phyloP scores from a whole-genome alignment of 1,140 invertebrate genomes.

The Pseudomyrmex cubaensis region DNA sequence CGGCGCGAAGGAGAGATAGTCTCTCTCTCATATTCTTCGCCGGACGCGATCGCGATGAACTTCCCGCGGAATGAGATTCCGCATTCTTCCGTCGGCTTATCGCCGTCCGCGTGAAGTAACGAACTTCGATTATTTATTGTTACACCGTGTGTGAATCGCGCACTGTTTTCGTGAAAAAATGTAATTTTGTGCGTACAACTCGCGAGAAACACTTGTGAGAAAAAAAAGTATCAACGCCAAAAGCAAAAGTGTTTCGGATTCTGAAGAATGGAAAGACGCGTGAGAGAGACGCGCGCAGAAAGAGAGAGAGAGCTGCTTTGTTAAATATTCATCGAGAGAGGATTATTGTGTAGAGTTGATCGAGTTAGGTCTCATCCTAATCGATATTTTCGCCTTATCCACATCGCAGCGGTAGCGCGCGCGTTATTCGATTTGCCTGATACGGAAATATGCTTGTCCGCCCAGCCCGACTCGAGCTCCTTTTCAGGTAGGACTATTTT shows the following conservation, averaged over 20 bases:
- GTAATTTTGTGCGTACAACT: too few relatives aligned
- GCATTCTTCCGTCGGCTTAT: not conserved
- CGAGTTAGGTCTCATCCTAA: slow-evolving; percentile 54
- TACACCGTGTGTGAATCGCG: too few relatives aligned
- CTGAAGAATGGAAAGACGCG: not conserved
- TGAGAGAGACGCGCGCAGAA: not conserved
- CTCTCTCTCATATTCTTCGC: not conserved
- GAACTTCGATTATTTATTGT: too few relatives aligned
- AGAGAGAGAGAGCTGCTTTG: slow-evolving; percentile 26
- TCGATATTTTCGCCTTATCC: slow-evolving; percentile 60
- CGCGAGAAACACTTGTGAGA: too few relatives aligned
- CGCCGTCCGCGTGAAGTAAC: too few relatives aligned
- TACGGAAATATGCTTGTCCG: slow-evolving; percentile 63
- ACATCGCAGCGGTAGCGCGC: slow-evolving; percentile 37
- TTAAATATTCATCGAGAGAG: slow-evolving; percentile 57
- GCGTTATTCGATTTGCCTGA: slow-evolving; percentile 54
- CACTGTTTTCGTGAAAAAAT: too few relatives aligned
- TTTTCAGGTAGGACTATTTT: slow-evolving; percentile 48
- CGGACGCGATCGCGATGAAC: not conserved
- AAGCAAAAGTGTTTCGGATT: slow-evolving; percentile 5
- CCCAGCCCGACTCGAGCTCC: slow-evolving; percentile 24
- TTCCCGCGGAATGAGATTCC: not conserved
- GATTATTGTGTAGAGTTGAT: slow-evolving; percentile 54
- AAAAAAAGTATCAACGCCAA: not conserved
- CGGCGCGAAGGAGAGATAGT: slow-evolving; percentile 1